Evolutionary conservation across 2,113 vertebrate species (phyloP).

Genomic region (Pterocles gutturalis): DNA sequence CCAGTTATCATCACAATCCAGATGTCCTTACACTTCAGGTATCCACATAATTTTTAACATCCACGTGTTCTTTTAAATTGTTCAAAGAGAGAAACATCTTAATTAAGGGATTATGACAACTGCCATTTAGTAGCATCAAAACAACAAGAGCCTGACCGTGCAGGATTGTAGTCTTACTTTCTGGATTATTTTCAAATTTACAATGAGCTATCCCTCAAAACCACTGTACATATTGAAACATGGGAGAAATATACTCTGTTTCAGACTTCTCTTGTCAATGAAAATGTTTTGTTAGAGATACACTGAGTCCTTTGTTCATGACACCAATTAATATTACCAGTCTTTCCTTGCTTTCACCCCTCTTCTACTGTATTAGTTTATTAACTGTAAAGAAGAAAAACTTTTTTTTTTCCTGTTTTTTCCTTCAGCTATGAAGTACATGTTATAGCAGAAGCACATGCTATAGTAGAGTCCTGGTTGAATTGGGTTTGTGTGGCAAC

Average conservation of each 20-base stretch:
- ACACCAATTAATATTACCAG: not conserved
- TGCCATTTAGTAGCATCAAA: not conserved
- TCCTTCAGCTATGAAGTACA: not conserved
- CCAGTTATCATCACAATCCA: not conserved
- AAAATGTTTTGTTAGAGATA: not conserved
- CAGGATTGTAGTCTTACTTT: not conserved
- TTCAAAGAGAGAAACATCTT: not conserved
- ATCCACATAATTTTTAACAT: not conserved
- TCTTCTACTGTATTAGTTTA: not conserved
- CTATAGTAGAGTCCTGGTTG: too few relatives aligned
- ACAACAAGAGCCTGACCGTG: not conserved
- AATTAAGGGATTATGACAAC: not conserved
- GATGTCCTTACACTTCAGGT: not conserved
- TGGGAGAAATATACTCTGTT: not conserved
- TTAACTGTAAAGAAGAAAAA: not conserved
- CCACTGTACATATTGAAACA: not conserved
- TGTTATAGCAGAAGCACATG: too few relatives aligned
- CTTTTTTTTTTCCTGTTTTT: not conserved
- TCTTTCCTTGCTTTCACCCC: not conserved
- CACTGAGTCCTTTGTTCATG: not conserved
- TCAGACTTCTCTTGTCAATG: not conserved
- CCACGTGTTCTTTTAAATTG: not conserved
- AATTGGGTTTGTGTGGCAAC: too few relatives aligned
- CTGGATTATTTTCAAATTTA: not conserved
- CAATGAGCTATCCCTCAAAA: not conserved